Conservation (phyloP, 2,888 invertebrate species). For the Fragum fragum region DNA sequence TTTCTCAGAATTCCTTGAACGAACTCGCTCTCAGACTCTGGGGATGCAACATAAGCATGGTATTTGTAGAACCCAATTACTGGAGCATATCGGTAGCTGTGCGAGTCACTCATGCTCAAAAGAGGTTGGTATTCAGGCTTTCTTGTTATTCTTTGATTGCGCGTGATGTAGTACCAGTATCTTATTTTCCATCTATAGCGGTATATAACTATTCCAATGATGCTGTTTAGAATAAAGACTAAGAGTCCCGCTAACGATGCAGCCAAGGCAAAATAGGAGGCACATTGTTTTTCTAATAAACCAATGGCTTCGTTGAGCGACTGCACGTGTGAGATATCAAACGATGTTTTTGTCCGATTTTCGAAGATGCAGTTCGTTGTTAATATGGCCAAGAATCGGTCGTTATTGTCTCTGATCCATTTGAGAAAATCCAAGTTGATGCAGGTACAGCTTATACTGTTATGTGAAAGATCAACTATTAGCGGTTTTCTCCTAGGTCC, state of each 20-base stretch:
- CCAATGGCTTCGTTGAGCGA: background rate
- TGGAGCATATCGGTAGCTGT: background rate
- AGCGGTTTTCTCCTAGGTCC: background rate
- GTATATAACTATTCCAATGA: slow-evolving; percentile 21
- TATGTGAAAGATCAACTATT: slow-evolving; percentile 27
- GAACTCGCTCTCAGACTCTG: slow-evolving; percentile 2
- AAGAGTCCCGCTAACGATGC: slow-evolving; percentile 12
- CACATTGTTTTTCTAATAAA: slow-evolving; percentile 30
- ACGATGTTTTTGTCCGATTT: background rate
- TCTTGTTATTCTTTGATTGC: background rate
- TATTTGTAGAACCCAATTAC: background rate
- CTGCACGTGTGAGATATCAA: background rate
- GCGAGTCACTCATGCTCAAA: background rate
- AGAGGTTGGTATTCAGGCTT: slow-evolving; percentile 9
- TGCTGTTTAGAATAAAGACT: slow-evolving; percentile 17
- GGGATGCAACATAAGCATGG: slow-evolving; percentile 22
- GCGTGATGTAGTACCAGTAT: slow-evolving; percentile 51
- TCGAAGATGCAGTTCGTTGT: slow-evolving; percentile 28
- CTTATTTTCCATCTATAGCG: slow-evolving; percentile 44
- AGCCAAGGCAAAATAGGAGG: slow-evolving; percentile 24
- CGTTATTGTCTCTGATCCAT: slow-evolving; percentile 24
- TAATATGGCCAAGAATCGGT: background rate
- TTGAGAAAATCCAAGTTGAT: slow-evolving; percentile 38
- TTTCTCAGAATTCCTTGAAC: background rate
- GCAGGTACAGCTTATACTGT: slow-evolving; percentile 34